Base-by-base conservation (phyloP, 1,140 invertebrate species). In the Dysdera silvatica region DNA sequence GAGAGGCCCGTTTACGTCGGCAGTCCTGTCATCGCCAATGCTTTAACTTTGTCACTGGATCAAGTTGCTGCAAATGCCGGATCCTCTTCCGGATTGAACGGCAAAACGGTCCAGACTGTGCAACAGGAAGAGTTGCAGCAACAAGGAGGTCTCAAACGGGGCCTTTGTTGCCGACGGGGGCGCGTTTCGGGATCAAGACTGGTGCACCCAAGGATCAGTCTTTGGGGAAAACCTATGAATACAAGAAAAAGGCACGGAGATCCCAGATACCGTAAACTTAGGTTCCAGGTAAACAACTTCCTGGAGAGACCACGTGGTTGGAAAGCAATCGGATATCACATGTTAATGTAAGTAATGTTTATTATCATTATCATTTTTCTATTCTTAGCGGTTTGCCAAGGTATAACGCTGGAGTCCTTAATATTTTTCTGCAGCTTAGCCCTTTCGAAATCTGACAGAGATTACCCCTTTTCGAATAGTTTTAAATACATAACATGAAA, bases 251-350 rank as follows among this genome's bases (percentile, higher is more conserved):
- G 67, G 35, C 53, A 64, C 23, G 48, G 67, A 26, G 89, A 92
- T 83, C 87, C 87, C 76, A 83, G 87, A 68, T 93, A 92, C 80
- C 81, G 91, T 72, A 84, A 87, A 74, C 79, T 91, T 58, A 91
- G 95, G 78, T 86, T 87, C 72, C 85, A 86, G 76, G 83, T 94
- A 74, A 94, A 95, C 82, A 95, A 95, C 80, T 95, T 95, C 78
- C 82, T 95, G 73, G 92, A 95, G 80, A 80, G 91, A 74, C 91
- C 92, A 60, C 82, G 90, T 68, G 88, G 88, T 66, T 81, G 85
- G 75, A 85, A 84, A 75, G 87, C 89, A 60, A 84, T 91, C 72
- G 79, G 86, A 66, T 95, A 95, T 80, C 92, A 95, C 81, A 84
- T 95, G 77, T 79, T 89, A 73, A 87, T 95, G 91, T 95, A 84